Evolutionary conservation across 2,888 invertebrate genomes (phyloP), one percentile per base, ranked within the genome.

Genomic region (Gymnosoma rotundatum): DNA sequence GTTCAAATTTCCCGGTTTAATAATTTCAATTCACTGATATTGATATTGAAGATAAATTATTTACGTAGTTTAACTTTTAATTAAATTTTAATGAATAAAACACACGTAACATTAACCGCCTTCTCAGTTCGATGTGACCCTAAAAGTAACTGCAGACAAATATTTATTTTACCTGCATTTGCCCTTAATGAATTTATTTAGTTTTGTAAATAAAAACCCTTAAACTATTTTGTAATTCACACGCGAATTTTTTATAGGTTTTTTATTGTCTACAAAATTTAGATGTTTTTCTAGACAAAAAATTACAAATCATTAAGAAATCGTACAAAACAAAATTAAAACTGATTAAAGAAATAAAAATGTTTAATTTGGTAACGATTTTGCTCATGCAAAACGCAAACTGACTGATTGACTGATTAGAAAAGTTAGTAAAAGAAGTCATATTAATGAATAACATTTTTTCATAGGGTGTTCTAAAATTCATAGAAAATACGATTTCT

Each of bases 281-380:
- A 52, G 25, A 32, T 36, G 18, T 52, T 42, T 25, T 54, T 52
- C 21, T 38, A 56, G 38, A 21, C 38, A 42, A 20, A 20, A 42
- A 69, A 69, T 16, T 21, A 32, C 18, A 50, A 66, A 42, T 54
- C 56, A 64, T 36, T 42, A 64, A 74, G 54, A 38, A 45, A 70
- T 45, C 8, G 21, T 72, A 36, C 58, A 48, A 45, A 56, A 48
- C 25, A 16, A 48, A 50, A 52, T 20, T 14, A 21, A 42, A 48
- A 48, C 16, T 25, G 4, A 52, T 76, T 38, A 64, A 64, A 52
- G 1, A 56, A 60, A 78, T 20, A 78, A 72, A 78, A 72, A 42
- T 78, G 50, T 79, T 79, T 60, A 66, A 58, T 73, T 48, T 72
- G 38, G 58, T 79, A 79, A 64, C 64, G 72, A 72, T 60, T 66